Base-by-base conservation (phyloP, 2,797 vertebrate genomes). In the Hippoglossus hippoglossus region DNA sequence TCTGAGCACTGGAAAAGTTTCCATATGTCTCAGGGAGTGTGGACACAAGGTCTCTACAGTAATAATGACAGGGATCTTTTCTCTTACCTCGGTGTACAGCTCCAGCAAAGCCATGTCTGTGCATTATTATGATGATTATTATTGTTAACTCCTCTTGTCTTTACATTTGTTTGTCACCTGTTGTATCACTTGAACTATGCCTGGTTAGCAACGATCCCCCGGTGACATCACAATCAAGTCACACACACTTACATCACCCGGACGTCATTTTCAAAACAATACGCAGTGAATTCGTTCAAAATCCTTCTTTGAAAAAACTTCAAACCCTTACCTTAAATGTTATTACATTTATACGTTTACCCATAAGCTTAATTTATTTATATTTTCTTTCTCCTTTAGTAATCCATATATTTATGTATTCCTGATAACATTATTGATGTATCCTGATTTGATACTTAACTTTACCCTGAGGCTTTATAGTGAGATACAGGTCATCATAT, bases 81-180 rank as follows among this genome's bases (percentile, higher is more conserved):
- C 19, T 77, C 91, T 85, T 93, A 96, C 95, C 95, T 94, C 77
- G 3, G 94, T 95, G 87, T 95, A 95, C 6, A 96, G 89, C 57
- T 95, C 95, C 73, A 87, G 71, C 71, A 95, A 53, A 85, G 94
- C 91, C 95, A 96, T 96, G 25, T 71, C 87, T 60, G 41, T 16
- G 52, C 87, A 88, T 91, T 71, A 64, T 62, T 62, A 34, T 18
- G 16, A 11, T 3, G 21, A 9, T 18, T 59, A 8, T 44, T 16
- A 3, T 16, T 18, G 7, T 64, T 9, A n/a, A 61, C 61, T 39
- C 66, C 26, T 61, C 18, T 25, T 22, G 11, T 34, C 46, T 25
- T 6, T 64, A 2, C 22, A 5, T 71, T 31, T 75, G 49, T 79
- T 78, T 53, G 34, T 19, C 79, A 80, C 66, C 73, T 80, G 61